Evolutionary conservation across 2,888 invertebrate species (phyloP).

Genomic region (Hipparchia sbordonii): DNA sequence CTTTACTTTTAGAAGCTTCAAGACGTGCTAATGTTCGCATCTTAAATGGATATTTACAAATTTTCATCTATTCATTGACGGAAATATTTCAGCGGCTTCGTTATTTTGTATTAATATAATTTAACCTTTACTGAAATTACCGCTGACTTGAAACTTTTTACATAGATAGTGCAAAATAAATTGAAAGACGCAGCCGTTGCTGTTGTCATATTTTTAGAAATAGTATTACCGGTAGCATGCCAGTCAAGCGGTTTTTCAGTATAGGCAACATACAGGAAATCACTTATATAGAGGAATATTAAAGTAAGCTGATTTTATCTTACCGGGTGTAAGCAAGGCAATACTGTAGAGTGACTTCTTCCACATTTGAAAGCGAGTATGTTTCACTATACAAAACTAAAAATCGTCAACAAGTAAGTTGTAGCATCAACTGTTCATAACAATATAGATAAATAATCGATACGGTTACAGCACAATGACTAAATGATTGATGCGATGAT

Average conservation of each 20-base stretch:
- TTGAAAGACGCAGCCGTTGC: conserved; percentile 3
- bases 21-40: neutral
- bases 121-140: conserved; percentile 74
- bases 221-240: conserved; percentile 36
- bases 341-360: conserved; percentile 83
- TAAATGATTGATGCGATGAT: conserved; percentile 70
- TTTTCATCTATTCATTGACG: conserved; percentile 62
- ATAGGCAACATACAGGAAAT: conserved; percentile 72
- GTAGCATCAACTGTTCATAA: conserved; percentile 79
- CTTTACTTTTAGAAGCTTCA: conserved; percentile 26
- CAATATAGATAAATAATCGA: conserved; percentile 57
- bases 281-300: conserved; percentile 80
- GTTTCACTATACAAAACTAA: conserved; percentile 82
- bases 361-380: conserved; percentile 82
- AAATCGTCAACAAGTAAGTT: conserved; percentile 76
- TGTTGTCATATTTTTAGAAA: conserved; percentile 25
- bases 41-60: conserved; percentile 1
- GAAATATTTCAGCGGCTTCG: conserved; percentile 68
- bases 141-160: conserved; percentile 33
- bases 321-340: conserved; percentile 83
- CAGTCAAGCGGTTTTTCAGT: conserved; percentile 66
- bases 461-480: conserved; percentile 78
- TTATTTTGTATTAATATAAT: conserved; percentile 63
- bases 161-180: neutral
- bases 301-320: conserved; percentile 82